phyloP scores from a whole-genome alignment of 2,888 invertebrate species.

The Nomada goodeniana region DNA sequence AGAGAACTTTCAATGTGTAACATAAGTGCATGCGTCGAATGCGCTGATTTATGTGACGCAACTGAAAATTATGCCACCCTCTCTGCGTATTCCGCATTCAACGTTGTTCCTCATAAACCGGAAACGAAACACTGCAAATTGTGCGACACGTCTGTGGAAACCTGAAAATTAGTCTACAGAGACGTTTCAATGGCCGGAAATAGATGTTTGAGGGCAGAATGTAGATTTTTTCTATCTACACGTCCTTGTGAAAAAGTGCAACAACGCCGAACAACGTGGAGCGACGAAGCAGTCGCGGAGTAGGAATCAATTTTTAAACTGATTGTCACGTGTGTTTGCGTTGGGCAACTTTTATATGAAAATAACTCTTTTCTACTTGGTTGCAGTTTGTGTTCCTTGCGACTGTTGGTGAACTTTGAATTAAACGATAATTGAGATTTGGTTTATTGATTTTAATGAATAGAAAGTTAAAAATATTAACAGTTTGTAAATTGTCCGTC shows the following conservation, averaged over 20 bases:
- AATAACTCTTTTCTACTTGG: background rate
- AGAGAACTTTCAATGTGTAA: background rate
- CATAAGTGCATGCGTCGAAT: background rate
- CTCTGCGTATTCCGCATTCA: background rate
- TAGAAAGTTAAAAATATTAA: background rate
- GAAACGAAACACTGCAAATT: constrained; percentile 12
- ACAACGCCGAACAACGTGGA: background rate
- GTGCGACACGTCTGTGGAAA: constrained; percentile 3
- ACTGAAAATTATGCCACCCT: constrained; percentile 33
- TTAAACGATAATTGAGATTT: background rate
- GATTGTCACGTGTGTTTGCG: background rate
- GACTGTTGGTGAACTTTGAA: background rate
- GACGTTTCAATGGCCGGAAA: constrained; percentile 16
- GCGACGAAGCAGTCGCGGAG: background rate
- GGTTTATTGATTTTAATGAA: background rate
- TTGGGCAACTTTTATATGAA: background rate
- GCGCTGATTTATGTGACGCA: constrained; percentile 31
- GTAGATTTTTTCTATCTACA: background rate
- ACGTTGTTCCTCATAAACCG: background rate
- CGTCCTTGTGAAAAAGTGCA: background rate
- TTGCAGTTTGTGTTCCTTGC: background rate
- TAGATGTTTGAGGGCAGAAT: constrained; percentile 4
- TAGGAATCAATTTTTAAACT: background rate
- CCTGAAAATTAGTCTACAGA: constrained; percentile 23
- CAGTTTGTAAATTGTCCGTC: too few species aligned